These are phyloP conservation scores for Austrofundulus limnaeus DNA, from an alignment of 2,113 vertebrate species.

Conservation along the genomic window DNA sequence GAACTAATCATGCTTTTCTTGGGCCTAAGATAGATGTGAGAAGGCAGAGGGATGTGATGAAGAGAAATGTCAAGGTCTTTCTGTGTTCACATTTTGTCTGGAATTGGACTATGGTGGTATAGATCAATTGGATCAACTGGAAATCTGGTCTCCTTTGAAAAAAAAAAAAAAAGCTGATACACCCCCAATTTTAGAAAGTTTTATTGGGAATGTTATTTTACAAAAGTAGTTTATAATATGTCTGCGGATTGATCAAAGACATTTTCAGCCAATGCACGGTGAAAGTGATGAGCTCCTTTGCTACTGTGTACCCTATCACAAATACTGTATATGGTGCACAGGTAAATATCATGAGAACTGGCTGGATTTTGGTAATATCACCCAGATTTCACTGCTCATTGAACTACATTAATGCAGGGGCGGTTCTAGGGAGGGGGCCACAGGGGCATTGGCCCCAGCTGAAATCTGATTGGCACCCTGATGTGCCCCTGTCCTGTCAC, in stretches of 20 bases:
- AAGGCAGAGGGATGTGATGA: constrained; percentile 52
- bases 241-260: no score
- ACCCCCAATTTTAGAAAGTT: constrained; percentile 1
- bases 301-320: constrained; percentile 21
- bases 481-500: no score
- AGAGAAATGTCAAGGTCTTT: constrained; percentile 73
- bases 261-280: no score
- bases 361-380: constrained; percentile 32
- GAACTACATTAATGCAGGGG: constrained; percentile 35
- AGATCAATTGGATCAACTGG: constrained; percentile 46
- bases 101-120: constrained; percentile 39
- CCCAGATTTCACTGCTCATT: constrained; percentile 48
- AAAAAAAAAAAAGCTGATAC: constrained; percentile 13
- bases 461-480: no score
- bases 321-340: constrained; percentile 2
- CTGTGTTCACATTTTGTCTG: constrained; percentile 47
- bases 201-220: background rate
- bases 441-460: no score
- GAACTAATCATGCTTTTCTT: constrained; percentile 65
- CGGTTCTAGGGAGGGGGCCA: no score
- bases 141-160: constrained; percentile 24
- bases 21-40: constrained; percentile 56
- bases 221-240: no score
- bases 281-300: constrained; percentile 7
- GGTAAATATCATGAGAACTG: constrained; percentile 39